These are phyloP conservation scores for Ruditapes philippinarum DNA, from an alignment of 1,140 invertebrate genomes.

Conservation along the genomic window DNA sequence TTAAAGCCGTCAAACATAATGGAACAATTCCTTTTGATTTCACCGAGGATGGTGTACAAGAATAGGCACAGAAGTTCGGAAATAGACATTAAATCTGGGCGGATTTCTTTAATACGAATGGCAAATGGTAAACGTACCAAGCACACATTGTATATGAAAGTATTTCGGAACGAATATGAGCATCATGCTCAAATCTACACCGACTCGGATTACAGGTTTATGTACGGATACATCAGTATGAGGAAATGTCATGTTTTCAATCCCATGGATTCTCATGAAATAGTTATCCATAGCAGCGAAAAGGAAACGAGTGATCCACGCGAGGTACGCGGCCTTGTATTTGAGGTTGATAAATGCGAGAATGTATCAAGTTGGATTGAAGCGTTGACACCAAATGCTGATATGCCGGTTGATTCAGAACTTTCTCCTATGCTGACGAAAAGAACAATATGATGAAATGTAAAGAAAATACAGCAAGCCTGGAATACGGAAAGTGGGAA, in stretches of 20 bases:
- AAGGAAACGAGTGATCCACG: neutral
- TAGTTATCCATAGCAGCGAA: neutral
- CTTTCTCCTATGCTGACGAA: neutral
- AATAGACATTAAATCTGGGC: conserved; percentile 19
- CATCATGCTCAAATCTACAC: conserved; percentile 40
- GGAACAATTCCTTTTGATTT: no score
- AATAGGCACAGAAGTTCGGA: neutral
- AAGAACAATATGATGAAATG: no score
- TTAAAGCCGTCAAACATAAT: no score
- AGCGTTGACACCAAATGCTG: neutral
- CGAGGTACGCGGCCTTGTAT: neutral
- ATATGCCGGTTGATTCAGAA: neutral
- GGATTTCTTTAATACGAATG: neutral
- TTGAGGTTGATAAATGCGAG: neutral
- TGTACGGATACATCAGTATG: conserved; percentile 15
- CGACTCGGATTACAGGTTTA: neutral
- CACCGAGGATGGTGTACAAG: neutral
- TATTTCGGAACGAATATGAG: conserved; percentile 11
- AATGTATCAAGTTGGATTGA: neutral
- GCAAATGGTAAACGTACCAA: neutral
- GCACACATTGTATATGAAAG: conserved; percentile 7
- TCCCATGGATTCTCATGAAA: neutral
- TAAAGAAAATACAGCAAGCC: no score
- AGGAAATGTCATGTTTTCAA: neutral
- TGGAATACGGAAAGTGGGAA: no score